Base-by-base conservation (phyloP, 2,113 vertebrate genomes). In the Mirza zaza region DNA sequence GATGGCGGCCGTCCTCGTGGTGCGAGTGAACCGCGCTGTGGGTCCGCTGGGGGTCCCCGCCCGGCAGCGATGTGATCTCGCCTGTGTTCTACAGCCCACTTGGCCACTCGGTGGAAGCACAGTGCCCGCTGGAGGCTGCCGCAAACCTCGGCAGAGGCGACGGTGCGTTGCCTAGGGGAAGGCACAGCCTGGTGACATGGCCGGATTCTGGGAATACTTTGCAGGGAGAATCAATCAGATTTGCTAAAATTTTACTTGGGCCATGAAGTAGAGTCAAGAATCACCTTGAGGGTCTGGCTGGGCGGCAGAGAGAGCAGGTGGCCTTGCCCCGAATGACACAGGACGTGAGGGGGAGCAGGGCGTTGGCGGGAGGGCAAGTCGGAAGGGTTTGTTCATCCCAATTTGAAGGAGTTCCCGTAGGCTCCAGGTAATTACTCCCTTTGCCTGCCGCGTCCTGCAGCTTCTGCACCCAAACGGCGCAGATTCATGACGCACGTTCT, bases 311-410 rank as follows among this genome's bases (percentile, higher is more conserved):
- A 14, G 39, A 34, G 15, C 7, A 21, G 5, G 15, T 8, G 32
- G 8, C 3, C n/a, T 70, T 70, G n/a, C n/a, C 8, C 3, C 9
- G 34, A 10, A 4, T 20, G n/a, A 6, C 20, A 71, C 5, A 25
- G 68, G 23, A 27, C 9, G 3, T 25, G 59, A 1, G 23, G 23
- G 59, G 59, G 23, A 61, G 59, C 21, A 61, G 23, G 25, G 9
- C 20, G 0, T 20, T 39, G 36, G 10, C 5, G 68, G n/a, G 68
- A 39, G 68, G 68, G 68, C 68, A 2, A 1, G 36, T 21, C 4
- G n/a, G 36, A 36, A 20, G 5, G 1, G 14, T n/a, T 8, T 5
- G 15, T 13, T 20, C 4, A 14, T 5, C 6, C 21, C 5, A 9
- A 13, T 0, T 32, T 32, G n/a, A 39, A 71, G 23, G 34, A 8